Percentiles rank a stretch among this genome's conserved stretches.
Evolutionary conservation across 2,113 vertebrate species (phyloP).

Genomic region (Morone chrysops): DNA sequence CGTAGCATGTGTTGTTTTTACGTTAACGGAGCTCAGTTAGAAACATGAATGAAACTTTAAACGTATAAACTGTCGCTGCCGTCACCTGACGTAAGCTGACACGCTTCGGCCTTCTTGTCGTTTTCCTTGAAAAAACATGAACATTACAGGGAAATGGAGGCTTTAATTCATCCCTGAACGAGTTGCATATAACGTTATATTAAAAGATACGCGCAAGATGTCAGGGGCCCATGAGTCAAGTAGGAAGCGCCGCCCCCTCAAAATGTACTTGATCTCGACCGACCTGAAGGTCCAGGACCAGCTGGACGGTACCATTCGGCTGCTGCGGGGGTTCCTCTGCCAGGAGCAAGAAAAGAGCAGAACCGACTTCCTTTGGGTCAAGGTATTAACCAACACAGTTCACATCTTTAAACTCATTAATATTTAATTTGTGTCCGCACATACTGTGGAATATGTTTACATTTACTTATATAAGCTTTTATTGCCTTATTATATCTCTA

Average conservation of each 20-base stretch:
- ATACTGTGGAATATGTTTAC: no score
- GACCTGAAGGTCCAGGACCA: constrained; percentile 79
- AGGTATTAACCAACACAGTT: constrained; percentile 67
- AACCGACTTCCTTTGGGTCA: constrained; percentile 77
- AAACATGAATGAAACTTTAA: neutral
- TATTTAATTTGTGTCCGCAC: no score
- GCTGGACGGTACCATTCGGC: constrained; percentile 80
- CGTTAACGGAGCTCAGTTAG: neutral
- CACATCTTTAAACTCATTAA: no score
- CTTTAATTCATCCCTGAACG: neutral
- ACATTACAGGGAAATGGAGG: no score
- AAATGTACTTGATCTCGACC: constrained; percentile 76
- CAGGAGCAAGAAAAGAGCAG: constrained; percentile 74
- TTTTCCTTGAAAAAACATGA: neutral
- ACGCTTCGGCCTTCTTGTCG: neutral
- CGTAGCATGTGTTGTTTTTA: neutral
- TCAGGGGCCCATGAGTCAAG: constrained; percentile 65
- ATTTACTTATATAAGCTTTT: no score
- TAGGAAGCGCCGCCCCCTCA: constrained; percentile 72
- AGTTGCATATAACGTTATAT: no score
- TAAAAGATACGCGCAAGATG: constrained; percentile 64
- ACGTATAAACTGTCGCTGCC: constrained; percentile 27
- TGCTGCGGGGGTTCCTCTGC: constrained; percentile 82
- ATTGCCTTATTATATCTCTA: no score
- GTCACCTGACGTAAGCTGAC: neutral